phyloP scores from a whole-genome alignment of 2,797 vertebrate species.

The Ctenosaura bakeri region DNA sequence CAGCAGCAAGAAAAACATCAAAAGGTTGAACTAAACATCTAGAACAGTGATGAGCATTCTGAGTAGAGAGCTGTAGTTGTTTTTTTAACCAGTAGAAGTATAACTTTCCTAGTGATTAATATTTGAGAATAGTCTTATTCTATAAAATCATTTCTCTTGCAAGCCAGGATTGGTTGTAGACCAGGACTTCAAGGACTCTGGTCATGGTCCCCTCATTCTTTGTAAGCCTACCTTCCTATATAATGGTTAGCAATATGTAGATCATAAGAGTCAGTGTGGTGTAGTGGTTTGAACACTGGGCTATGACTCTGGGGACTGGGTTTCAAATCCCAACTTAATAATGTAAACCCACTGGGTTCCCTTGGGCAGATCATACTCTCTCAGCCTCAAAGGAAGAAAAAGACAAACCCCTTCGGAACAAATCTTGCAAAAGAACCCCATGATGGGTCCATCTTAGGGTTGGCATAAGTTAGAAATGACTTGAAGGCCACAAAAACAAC shows the following conservation, averaged over 20 bases:
- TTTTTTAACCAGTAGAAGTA: not conserved
- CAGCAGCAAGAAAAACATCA: not conserved
- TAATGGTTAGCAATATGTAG: not conserved
- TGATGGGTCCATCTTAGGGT: no score
- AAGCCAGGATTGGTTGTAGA: not conserved
- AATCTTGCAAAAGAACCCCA: no score
- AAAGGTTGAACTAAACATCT: not conserved
- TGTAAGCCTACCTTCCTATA: not conserved
- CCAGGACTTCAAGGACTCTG: not conserved
- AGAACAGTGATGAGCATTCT: not conserved
- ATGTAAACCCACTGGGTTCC: no score
- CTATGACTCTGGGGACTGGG: no score
- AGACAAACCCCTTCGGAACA: no score
- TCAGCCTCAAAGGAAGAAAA: no score
- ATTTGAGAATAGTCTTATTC: slow-evolving; percentile 70
- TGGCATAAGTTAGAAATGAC: no score
- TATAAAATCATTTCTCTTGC: slow-evolving; percentile 25
- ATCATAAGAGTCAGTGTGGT: no score
- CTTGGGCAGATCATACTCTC: no score
- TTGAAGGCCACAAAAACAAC: no score
- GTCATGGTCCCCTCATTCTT: not conserved
- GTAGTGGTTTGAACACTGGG: no score
- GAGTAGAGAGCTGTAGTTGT: not conserved
- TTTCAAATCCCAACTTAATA: no score
- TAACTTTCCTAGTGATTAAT: slow-evolving; percentile 62